phyloP scores from a whole-genome alignment of 2,797 vertebrate genomes.

The Myiothlypis coronata region DNA sequence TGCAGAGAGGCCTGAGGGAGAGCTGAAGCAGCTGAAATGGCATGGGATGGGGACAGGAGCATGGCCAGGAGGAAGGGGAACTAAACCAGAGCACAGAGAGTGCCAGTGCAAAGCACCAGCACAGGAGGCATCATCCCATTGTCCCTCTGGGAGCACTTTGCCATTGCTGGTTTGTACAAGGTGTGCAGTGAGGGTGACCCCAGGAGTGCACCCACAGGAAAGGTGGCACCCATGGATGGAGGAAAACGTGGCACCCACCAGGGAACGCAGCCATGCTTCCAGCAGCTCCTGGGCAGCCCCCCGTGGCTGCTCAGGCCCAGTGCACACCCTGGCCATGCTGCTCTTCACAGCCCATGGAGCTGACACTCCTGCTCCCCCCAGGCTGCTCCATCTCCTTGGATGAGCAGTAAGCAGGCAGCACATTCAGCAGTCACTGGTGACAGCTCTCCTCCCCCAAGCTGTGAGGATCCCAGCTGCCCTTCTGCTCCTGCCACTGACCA shows the following conservation, averaged over 20 bases:
- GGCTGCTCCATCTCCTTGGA: not conserved
- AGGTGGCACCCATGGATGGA: not conserved
- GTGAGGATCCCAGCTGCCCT: not conserved
- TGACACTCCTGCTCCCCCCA: not conserved
- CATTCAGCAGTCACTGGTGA: not conserved
- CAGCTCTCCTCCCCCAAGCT: not conserved
- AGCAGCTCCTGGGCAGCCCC: not conserved
- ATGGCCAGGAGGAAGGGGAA: fast-evolving
- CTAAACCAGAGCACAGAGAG: not conserved
- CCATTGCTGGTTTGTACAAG: not conserved
- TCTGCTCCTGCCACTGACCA: not conserved
- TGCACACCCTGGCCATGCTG: not conserved
- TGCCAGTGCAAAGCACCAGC: fast-evolving
- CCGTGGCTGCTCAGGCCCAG: not conserved
- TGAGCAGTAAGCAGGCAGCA: not conserved
- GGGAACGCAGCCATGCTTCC: fast-evolving
- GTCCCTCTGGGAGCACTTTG: no score
- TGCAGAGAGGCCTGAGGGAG: not conserved
- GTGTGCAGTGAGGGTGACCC: fast-evolving
- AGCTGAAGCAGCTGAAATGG: not conserved
- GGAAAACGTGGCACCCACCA: not conserved
- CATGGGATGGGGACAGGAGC: fast-evolving
- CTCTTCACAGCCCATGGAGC: not conserved
- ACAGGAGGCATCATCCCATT: fast-evolving
- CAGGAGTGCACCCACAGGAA: fast-evolving